These are phyloP conservation scores for Neopelma chrysocephalum DNA, from an alignment of 2,797 vertebrate genomes.

Conservation along the genomic window DNA sequence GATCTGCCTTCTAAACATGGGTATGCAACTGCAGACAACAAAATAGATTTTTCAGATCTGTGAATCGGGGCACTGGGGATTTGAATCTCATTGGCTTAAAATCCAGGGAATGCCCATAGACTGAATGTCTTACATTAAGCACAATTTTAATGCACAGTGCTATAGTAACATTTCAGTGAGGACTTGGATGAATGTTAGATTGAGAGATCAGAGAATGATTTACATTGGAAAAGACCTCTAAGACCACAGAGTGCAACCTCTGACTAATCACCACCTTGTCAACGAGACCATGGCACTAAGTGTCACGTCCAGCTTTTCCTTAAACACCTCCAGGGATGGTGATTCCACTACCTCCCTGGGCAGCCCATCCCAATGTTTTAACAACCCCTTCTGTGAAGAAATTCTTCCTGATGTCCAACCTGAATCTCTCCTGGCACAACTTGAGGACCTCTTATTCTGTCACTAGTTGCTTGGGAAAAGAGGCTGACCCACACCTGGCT, in stretches of 20 bases:
- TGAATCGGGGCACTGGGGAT: fast-evolving
- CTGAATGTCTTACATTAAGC: neutral
- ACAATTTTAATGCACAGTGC: fast-evolving
- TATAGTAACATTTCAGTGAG: neutral
- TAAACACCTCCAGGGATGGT: neutral
- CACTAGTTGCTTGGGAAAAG: neutral
- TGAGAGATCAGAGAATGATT: neutral
- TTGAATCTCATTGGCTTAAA: neutral
- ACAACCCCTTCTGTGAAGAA: neutral
- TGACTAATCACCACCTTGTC: no score
- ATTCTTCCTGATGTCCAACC: neutral
- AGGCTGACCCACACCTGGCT: fast-evolving
- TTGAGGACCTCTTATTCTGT: neutral
- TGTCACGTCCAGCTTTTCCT: neutral
- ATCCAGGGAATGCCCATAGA: neutral
- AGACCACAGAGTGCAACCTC: neutral
- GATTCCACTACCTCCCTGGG: neutral
- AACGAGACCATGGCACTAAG: neutral
- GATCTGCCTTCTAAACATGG: neutral
- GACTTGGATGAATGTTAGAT: neutral
- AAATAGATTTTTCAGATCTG: neutral
- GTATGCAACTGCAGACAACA: fast-evolving
- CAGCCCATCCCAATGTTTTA: neutral
- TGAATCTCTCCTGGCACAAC: neutral
- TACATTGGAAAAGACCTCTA: neutral